A percentile compares a stretch with the other conserved stretches of the same genome.
phyloP scores from a whole-genome alignment of 2,797 vertebrate genomes.

The Eulemur mongoz region DNA sequence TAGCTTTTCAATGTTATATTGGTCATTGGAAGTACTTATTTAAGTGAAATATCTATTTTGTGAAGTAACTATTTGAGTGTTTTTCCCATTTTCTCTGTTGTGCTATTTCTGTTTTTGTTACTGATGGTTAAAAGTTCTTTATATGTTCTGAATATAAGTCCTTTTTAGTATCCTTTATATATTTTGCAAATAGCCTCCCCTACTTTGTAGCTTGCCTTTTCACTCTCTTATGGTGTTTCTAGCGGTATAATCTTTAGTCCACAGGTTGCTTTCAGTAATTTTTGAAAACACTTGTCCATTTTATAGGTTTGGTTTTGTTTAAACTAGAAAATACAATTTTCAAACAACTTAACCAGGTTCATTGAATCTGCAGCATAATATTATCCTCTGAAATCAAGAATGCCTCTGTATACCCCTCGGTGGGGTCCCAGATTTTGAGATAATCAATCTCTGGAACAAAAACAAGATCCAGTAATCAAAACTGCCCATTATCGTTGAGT shows the following conservation, averaged over 20 bases:
- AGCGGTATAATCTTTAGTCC: not conserved
- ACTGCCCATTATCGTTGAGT: not conserved
- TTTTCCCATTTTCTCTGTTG: not conserved
- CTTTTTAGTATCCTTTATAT: not conserved
- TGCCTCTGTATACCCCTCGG: too few species aligned
- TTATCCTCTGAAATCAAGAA: not conserved
- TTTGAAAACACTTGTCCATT: not conserved
- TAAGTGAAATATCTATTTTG: not conserved
- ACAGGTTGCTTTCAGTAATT: not conserved
- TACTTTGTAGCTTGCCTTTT: not conserved
- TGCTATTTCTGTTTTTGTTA: not conserved
- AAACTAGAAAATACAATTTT: not conserved
- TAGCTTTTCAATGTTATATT: not conserved
- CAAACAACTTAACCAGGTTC: not conserved
- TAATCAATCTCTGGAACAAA: not conserved
- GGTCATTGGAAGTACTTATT: not conserved
- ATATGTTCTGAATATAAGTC: not conserved
- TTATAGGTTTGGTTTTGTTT: conserved; percentile 7
- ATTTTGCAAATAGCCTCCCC: not conserved
- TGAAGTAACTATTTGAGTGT: not conserved
- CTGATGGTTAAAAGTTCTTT: not conserved
- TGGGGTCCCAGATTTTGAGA: not conserved
- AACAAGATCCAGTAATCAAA: not conserved
- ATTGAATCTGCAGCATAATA: not conserved
- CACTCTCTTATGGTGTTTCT: not conserved